Base-by-base conservation (phyloP, 2,113 vertebrate genomes). In the Indicator maculatus region DNA sequence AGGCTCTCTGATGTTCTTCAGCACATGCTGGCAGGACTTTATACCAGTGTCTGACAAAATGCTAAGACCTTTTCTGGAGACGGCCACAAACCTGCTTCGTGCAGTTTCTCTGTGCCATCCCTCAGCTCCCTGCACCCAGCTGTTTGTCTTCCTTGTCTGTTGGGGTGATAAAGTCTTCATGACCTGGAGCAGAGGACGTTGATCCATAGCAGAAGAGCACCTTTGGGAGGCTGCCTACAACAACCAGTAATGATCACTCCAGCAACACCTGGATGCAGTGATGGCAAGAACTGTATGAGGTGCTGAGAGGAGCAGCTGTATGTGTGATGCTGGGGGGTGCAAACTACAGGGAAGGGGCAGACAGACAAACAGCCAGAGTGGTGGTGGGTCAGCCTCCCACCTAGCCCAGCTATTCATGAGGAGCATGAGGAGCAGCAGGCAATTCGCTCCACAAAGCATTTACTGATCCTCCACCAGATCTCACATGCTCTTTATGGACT, bases 321-420 rank as follows among this genome's bases (percentile, higher is more conserved):
- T 2, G 1, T 12, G 27, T 0, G 2, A 12, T 60, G 30, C 36
- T 47, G 53, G 7, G 31, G n/a, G 21, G 4, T 20, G 21, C 9
- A 14, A 56, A 30, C 19, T 19, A 19, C 0, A 2, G 44, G 41
- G 20, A 63, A 77, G 28, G 27, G 24, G 8, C 33, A 31, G 75
- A 17, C 30, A 33, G 53, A 30, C 27, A 7, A 3, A 55, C 12
- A 65, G 8, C 72, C 36, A 36, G 38, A 75, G 27, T 58, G 23
- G 16, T 26, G 31, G 16, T 18, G 31, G 16, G 23, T 45, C 63
- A 80, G 55, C 67, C 10, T 39, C 38, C 45, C 38, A 39, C 41
- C 31, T 41, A 65, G 36, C 21, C 30, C 1, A 0, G 12, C 33
- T 18, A 18, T 10, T 19, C 47, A 21, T 47, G 45, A 47, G 45